Evolutionary conservation across 1,140 invertebrate species (phyloP).

Genomic region (Drosophila littoralis): DNA sequence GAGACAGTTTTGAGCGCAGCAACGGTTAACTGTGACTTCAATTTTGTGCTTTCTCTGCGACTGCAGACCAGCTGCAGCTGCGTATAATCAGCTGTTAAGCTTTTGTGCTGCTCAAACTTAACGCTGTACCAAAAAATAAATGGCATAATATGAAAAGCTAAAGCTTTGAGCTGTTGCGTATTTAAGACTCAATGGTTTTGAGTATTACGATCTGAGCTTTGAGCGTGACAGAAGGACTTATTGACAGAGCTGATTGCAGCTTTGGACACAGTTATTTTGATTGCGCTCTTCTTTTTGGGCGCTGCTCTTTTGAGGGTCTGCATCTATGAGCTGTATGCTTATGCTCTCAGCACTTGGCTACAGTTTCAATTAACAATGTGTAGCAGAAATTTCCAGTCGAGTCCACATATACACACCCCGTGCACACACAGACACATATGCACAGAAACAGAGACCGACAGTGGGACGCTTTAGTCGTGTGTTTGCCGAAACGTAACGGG

Average conservation of each 20-base stretch:
- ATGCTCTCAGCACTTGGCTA: constrained; percentile 42
- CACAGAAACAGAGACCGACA: constrained; percentile 33
- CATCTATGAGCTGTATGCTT: constrained; percentile 18
- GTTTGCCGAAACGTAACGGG: constrained; percentile 81
- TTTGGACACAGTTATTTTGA: constrained; percentile 3
- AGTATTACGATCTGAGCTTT: neutral
- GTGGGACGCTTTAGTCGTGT: constrained; percentile 61
- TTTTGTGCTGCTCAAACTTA: constrained; percentile 7
- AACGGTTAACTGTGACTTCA: constrained; percentile 40
- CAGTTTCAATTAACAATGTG: constrained; percentile 73
- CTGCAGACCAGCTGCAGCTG: constrained; percentile 39
- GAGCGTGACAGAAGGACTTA: constrained; percentile 2
- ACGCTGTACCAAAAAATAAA: constrained; percentile 2
- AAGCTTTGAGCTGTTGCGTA: constrained; percentile 2
- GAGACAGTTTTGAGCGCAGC: constrained; percentile 34
- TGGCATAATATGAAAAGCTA: neutral
- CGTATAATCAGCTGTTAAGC: constrained; percentile 34
- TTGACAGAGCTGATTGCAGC: neutral
- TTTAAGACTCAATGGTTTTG: too few relatives aligned
- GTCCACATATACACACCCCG: constrained; percentile 52
- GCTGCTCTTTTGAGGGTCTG: constrained; percentile 2
- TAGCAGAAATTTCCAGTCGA: constrained; percentile 78
- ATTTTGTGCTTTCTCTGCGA: constrained; percentile 44
- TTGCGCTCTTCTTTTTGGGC: neutral
- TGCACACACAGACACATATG: constrained; percentile 29